These are phyloP conservation scores for Marasmarcha lunaedactyla DNA, from an alignment of 2,888 invertebrate species.

Conservation along the genomic window DNA sequence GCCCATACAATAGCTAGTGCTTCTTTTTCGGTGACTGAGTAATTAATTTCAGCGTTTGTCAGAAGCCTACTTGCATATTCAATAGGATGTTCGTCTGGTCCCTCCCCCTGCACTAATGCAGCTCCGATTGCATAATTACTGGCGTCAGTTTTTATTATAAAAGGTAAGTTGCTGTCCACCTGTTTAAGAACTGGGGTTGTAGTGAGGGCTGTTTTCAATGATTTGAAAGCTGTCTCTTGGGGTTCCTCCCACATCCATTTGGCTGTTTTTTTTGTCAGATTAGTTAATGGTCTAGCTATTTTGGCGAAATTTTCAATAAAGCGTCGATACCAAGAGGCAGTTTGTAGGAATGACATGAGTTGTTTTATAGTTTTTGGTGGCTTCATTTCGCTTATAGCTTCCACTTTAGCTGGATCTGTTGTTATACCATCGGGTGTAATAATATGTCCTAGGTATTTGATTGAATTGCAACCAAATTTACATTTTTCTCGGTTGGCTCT, in stretches of 20 bases:
- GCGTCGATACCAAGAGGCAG: conserved; percentile 11
- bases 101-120: neutral
- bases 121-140: neutral
- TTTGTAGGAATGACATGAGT: conserved; percentile 10
- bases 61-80: neutral
- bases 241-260: neutral
- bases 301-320: conserved; percentile 13
- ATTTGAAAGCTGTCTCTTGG: neutral
- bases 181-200: neutral
- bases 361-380: conserved; percentile 14
- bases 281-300: conserved; percentile 9
- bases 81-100: neutral
- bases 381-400: conserved; percentile 1
- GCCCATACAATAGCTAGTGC: conserved; percentile 9
- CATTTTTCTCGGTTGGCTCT: conserved; percentile 13
- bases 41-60: conserved; percentile 6
- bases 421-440: conserved; percentile 14
- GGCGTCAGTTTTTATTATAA: neutral
- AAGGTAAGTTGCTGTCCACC: neutral
- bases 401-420: conserved; percentile 13
- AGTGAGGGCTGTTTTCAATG: neutral
- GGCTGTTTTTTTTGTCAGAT: conserved; percentile 8
- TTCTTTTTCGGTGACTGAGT: conserved; percentile 7
- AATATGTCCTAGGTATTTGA: conserved; percentile 15
- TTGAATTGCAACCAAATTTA: conserved; percentile 9